These are phyloP conservation scores for Drosophila carrolli DNA, from an alignment of 1,140 invertebrate genomes.

Conservation along the genomic window DNA sequence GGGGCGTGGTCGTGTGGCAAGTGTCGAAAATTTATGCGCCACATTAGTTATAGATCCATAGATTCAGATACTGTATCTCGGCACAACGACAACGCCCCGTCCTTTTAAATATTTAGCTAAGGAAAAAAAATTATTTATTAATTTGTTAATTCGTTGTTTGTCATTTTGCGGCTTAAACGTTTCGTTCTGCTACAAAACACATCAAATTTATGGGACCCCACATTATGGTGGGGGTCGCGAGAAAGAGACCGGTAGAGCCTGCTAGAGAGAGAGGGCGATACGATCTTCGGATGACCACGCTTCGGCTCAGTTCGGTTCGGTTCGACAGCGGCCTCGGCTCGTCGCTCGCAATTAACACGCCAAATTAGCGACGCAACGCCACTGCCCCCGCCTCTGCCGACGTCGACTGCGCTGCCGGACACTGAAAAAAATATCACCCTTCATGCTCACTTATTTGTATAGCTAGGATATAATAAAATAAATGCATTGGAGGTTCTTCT, in stretches of 20 bases:
- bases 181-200: conserved; percentile 81
- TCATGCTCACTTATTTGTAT: too few species aligned
- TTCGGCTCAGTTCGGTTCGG: conserved; percentile 42
- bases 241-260: background rate
- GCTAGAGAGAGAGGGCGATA: background rate
- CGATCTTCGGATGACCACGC: conserved; percentile 46
- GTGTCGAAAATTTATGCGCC: conserved; percentile 71
- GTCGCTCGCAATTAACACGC: conserved; percentile 76
- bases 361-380: conserved; percentile 68
- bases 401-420: conserved; percentile 7
- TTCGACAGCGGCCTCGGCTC: conserved; percentile 51
- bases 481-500: too few species aligned
- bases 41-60: conserved; percentile 64
- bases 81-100: conserved; percentile 22
- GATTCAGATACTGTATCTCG: conserved; percentile 58
- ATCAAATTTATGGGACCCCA: conserved; percentile 74
- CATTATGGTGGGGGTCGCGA: conserved; percentile 14
- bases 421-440: background rate
- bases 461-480: too few species aligned
- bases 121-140: conserved; percentile 76
- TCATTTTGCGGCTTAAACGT: conserved; percentile 84
- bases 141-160: conserved; percentile 84
- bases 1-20: conserved; percentile 49
- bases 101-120: conserved; percentile 50
- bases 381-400: conserved; percentile 12